Evolutionary conservation across 2,888 invertebrate species (phyloP).

Genomic region (Ormyrus rosae): DNA sequence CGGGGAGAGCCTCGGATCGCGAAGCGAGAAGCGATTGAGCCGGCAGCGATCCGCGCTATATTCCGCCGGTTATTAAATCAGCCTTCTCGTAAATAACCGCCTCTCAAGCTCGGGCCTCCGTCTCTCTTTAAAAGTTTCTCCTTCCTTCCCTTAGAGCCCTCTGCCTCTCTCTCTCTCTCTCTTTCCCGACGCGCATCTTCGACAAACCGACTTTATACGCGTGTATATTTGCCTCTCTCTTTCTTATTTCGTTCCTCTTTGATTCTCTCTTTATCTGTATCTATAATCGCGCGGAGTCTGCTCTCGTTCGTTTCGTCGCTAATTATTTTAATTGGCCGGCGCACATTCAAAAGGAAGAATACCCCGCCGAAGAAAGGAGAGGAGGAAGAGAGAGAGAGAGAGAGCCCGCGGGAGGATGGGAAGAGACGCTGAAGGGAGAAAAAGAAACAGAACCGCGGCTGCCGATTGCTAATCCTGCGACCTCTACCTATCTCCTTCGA

Average conservation of each 20-base stretch:
- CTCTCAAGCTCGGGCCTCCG: conserved; percentile 38
- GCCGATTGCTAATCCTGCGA: conserved; percentile 53
- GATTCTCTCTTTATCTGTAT: conserved; percentile 65
- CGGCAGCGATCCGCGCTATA: conserved; percentile 55
- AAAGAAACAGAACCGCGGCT: conserved; percentile 2
- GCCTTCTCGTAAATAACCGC: conserved; percentile 64
- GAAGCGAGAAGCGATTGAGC: conserved; percentile 54
- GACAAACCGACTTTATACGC: too few relatives aligned
- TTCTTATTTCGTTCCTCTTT: conserved; percentile 55
- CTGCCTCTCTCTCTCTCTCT: conserved; percentile 33
- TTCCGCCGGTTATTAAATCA: conserved; percentile 66
- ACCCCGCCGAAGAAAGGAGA: conserved; percentile 37
- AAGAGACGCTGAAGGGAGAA: background rate
- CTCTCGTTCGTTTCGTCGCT: conserved; percentile 74
- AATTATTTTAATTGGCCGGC: conserved; percentile 76
- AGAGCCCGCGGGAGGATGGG: conserved; percentile 11
- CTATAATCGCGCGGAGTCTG: conserved; percentile 68
- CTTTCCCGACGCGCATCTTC: conserved; percentile 4
- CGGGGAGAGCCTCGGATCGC: background rate
- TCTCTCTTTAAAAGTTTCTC: conserved; percentile 53
- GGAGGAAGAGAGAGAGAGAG: background rate
- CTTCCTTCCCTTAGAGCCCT: background rate
- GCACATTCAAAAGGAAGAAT: conserved; percentile 72
- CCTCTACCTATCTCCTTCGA: conserved; percentile 29
- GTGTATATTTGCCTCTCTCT: conserved; percentile 26